Percentiles rank a stretch among this genome's conserved stretches.
These are phyloP conservation scores for Berghia stephanieae DNA, from an alignment of 1,140 invertebrate species.

Conservation along the genomic window DNA sequence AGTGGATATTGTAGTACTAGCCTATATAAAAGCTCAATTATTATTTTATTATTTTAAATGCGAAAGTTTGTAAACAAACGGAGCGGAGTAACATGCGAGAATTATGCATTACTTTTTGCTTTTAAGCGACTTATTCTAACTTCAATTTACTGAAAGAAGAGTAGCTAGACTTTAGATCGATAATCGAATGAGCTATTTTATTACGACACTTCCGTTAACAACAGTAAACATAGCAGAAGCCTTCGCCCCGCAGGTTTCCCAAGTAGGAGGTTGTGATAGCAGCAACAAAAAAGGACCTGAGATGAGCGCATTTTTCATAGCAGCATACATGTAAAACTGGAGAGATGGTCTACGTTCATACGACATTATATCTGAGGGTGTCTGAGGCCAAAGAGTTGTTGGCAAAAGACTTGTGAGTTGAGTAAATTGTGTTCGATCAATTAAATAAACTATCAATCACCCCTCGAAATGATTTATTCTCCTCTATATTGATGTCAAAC, in stretches of 20 bases:
- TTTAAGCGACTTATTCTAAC: too few relatives aligned
- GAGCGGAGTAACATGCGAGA: too few relatives aligned
- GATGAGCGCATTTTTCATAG: slow-evolving; percentile 15
- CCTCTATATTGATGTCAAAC: background rate
- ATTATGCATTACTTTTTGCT: too few relatives aligned
- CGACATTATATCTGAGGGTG: slow-evolving; percentile 43
- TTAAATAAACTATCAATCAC: background rate
- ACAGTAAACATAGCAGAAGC: background rate
- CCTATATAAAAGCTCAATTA: too few relatives aligned
- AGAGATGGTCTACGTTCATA: slow-evolving; percentile 41
- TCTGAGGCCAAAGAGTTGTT: slow-evolving; percentile 46
- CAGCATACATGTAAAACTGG: background rate
- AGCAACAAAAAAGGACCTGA: background rate
- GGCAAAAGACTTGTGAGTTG: slow-evolving; percentile 46
- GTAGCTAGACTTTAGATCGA: too few relatives aligned
- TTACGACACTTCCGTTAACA: too few relatives aligned
- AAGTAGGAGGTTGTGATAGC: background rate
- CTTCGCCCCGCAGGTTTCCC: too few relatives aligned
- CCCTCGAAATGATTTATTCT: background rate
- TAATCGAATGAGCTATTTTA: too few relatives aligned
- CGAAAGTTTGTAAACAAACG: too few relatives aligned
- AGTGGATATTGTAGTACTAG: too few relatives aligned
- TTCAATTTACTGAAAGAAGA: too few relatives aligned
- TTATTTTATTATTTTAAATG: too few relatives aligned
- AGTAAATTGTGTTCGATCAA: background rate